Percentiles rank a stretch among this genome's conserved stretches.
Conservation (phyloP, 2,797 vertebrate species). For the Scolopax rusticola region DNA sequence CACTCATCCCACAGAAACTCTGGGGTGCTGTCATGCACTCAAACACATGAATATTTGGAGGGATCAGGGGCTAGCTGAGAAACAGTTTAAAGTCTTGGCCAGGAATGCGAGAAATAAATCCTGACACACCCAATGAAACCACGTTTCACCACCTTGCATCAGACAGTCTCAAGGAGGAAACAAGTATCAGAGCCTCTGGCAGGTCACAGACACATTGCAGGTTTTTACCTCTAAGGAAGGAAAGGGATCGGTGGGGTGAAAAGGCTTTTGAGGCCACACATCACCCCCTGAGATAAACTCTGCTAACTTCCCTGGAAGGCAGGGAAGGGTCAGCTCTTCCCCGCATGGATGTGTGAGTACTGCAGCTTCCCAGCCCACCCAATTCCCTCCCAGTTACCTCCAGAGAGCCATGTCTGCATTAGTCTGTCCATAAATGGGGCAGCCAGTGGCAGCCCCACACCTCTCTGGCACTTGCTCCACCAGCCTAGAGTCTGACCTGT, state of each 20-base stretch:
- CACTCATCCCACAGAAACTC: neutral
- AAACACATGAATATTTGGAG: neutral
- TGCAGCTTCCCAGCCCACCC: neutral
- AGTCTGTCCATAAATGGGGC: neutral
- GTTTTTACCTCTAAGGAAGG: neutral
- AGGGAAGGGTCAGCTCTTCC: neutral
- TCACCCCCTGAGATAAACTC: neutral
- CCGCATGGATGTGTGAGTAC: neutral
- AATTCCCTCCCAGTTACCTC: neutral
- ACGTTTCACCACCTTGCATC: neutral
- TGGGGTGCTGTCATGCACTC: neutral
- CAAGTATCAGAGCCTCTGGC: neutral
- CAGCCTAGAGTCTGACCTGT: neutral
- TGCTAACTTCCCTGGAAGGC: accelerated
- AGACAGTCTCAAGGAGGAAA: neutral
- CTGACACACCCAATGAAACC: neutral
- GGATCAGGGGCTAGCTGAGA: neutral
- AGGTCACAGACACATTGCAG: accelerated
- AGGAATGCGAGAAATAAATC: neutral
- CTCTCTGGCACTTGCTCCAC: neutral
- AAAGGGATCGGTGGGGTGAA: too few species aligned
- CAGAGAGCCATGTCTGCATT: neutral
- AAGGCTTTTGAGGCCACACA: neutral
- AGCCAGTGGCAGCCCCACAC: neutral
- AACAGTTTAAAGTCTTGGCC: neutral